phyloP scores from a whole-genome alignment of 2,888 invertebrate genomes.

The Aradus depressus region DNA sequence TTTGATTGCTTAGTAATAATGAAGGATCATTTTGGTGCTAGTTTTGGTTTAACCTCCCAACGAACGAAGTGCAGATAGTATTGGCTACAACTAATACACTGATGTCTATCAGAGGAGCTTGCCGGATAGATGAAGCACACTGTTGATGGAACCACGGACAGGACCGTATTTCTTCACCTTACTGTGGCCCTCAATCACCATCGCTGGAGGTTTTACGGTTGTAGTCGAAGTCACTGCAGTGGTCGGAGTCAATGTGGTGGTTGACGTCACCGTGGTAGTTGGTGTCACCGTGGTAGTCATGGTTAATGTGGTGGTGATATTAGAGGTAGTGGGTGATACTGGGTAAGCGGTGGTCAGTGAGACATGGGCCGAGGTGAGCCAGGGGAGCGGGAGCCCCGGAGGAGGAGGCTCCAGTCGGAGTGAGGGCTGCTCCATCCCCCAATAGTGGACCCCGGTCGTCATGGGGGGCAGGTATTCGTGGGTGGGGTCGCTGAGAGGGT shows the following conservation, averaged over 20 bases:
- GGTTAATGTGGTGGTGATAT: constrained; percentile 7
- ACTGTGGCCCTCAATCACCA: too few species aligned
- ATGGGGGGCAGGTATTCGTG: constrained; percentile 76
- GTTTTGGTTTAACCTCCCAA: too few species aligned
- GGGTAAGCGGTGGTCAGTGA: constrained; percentile 32
- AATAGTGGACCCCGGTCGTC: constrained; percentile 65
- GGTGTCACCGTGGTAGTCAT: constrained; percentile 17
- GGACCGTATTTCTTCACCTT: constrained; percentile 25
- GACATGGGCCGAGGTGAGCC: constrained; percentile 25
- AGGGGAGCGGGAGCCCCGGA: constrained; percentile 45
- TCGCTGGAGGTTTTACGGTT: background rate
- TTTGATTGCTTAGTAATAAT: too few species aligned
- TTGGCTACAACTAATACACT: too few species aligned
- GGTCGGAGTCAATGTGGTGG: constrained; percentile 21
- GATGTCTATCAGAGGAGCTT: constrained; percentile 5
- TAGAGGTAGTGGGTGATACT: constrained; percentile 25
- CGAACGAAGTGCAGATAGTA: too few species aligned
- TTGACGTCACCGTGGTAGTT: constrained; percentile 17
- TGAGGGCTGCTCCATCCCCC: constrained; percentile 52
- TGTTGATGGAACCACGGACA: constrained; percentile 19
- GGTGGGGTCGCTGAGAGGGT: constrained; percentile 71
- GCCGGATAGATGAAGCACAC: constrained; percentile 13
- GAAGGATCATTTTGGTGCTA: too few species aligned
- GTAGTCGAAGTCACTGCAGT: constrained; percentile 18
- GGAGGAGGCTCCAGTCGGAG: constrained; percentile 44